Percentiles rank a stretch among this genome's conserved stretches.
Conservation (phyloP, 2,888 invertebrate genomes). For the Leptodirus hochenwartii region DNA sequence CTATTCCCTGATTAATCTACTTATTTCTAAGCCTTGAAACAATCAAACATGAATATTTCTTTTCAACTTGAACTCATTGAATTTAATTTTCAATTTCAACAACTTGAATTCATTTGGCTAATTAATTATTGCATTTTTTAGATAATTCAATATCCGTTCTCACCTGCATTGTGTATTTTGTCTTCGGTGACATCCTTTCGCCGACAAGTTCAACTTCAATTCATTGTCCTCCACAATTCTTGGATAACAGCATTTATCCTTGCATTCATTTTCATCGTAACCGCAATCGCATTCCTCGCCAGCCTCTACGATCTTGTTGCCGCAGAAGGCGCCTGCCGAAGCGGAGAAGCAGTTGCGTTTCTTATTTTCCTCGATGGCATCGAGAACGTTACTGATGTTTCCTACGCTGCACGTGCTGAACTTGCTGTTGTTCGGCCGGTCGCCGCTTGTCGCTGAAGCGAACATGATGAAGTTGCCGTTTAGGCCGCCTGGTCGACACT, state of each 20-base stretch:
- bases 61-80: too few relatives aligned
- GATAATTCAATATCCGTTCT: constrained; percentile 7
- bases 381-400: constrained; percentile 86
- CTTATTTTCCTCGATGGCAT: constrained; percentile 76
- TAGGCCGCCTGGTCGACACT: constrained; percentile 78
- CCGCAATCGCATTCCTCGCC: constrained; percentile 98
- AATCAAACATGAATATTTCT: too few relatives aligned
- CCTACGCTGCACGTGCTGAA: constrained; percentile 90
- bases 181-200: constrained; percentile 64
- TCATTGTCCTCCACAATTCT: constrained; percentile 54
- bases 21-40: too few relatives aligned
- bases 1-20: too few relatives aligned
- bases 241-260: constrained; percentile 86
- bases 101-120: constrained; percentile 1
- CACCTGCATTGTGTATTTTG: constrained; percentile 67
- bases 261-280: constrained; percentile 83
- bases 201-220: constrained; percentile 44
- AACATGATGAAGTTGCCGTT: constrained; percentile 99
- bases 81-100: too few relatives aligned
- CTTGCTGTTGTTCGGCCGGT: constrained; percentile 92
- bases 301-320: constrained; percentile 95
- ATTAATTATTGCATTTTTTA: constrained; percentile 2
- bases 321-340: constrained; percentile 93
- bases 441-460: constrained; percentile 96
- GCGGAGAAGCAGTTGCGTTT: constrained; percentile 88